Conservation (phyloP, 2,888 invertebrate genomes). For the Brachyptera risi region DNA sequence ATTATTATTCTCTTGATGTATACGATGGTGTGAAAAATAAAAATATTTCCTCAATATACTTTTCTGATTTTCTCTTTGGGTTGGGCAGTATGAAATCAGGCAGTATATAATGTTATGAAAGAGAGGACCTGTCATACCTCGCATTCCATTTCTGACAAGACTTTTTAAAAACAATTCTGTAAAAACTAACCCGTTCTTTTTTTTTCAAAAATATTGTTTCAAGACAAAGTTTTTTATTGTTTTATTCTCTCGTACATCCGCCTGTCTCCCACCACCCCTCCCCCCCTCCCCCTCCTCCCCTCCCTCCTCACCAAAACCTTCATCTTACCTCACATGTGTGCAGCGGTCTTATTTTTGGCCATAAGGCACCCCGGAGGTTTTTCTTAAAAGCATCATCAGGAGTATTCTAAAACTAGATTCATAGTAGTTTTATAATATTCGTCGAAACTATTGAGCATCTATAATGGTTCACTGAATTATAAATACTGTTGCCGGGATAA, state of each 20-base stretch:
- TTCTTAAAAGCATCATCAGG: slow-evolving; percentile 2
- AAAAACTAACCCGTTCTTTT: slow-evolving; percentile 17
- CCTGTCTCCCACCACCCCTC: neutral
- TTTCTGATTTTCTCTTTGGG: no score
- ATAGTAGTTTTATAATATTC: no score
- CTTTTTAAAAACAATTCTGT: slow-evolving; percentile 16
- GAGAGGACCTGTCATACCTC: slow-evolving; percentile 12
- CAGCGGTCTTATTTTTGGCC: slow-evolving; percentile 7
- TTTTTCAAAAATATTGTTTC: slow-evolving; percentile 21
- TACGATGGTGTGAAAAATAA: no score
- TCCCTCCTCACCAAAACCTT: neutral
- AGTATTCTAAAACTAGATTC: slow-evolving; percentile 3
- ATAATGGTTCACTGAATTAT: no score
- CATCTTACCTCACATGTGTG: slow-evolving; percentile 9
- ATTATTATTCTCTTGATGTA: no score
- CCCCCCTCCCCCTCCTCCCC: slow-evolving; percentile 4
- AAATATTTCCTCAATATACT: no score
- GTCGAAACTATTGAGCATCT: no score
- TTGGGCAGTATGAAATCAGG: no score
- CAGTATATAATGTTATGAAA: no score
- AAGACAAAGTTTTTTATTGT: slow-evolving; percentile 10
- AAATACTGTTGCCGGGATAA: no score
- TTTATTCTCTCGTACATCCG: slow-evolving; percentile 16
- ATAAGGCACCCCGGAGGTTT: slow-evolving; percentile 5
- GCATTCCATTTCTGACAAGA: slow-evolving; percentile 18